phyloP scores from a whole-genome alignment of 2,113 vertebrate genomes.

The Apistogramma diplotaenia region DNA sequence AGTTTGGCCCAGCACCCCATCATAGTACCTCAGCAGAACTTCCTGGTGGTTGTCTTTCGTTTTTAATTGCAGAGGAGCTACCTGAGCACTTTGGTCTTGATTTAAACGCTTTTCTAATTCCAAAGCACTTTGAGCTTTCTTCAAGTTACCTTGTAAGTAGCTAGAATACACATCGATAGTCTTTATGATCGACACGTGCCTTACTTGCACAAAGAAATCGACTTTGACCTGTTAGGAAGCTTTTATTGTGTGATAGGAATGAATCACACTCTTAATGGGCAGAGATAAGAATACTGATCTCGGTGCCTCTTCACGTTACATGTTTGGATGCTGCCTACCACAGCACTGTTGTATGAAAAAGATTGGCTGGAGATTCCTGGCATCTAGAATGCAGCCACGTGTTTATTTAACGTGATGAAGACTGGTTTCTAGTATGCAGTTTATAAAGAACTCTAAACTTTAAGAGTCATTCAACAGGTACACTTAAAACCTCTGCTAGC shows the following conservation, averaged over 20 bases:
- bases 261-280: background rate
- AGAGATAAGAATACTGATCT: background rate
- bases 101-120: background rate
- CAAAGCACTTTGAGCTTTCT: background rate
- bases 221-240: constrained; percentile 65
- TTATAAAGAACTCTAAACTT: background rate
- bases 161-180: background rate
- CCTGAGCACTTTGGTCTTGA: background rate
- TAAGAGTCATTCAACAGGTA: background rate
- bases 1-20: constrained; percentile 26
- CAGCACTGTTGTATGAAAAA: background rate
- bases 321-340: background rate
- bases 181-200: constrained; percentile 8
- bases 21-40: background rate
- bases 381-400: background rate
- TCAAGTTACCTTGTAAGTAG: background rate
- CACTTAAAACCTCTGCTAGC: background rate
- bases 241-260: background rate
- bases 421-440: background rate
- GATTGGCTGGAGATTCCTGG: background rate
- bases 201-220: constrained; percentile 15
- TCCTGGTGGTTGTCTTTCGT: background rate
- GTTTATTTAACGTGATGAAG: too few relatives aligned
- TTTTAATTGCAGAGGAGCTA: background rate
- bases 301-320: background rate